Evolutionary conservation across 2,797 vertebrate genomes (phyloP), one percentile per base, ranked within the genome.

Genomic region (Neoniphon sammara): DNA sequence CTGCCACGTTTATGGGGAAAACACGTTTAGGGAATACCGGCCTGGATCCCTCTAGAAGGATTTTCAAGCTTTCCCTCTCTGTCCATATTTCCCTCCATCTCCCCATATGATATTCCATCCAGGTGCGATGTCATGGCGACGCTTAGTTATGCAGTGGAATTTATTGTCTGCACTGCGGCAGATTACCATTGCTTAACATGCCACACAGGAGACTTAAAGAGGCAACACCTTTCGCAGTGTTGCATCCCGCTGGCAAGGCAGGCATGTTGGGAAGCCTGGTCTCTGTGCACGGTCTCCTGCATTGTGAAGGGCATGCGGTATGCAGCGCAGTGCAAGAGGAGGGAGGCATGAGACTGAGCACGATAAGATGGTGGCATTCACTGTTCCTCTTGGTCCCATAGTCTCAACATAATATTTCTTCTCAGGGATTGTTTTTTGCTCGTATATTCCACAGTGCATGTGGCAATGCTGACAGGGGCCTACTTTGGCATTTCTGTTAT

Each of bases 141-240:
- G 81, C 85, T 90, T 89, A 88, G 91, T 93, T 93, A 92, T 94
- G 91, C 91, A 85, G 91, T 79, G 85, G 87, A 90, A 93, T 93
- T 91, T 92, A 91, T 92, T 93, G 91, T 91, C 92, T 93, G 91
- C 91, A 93, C 88, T 93, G 93, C 89, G 84, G 93, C 92, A 94
- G 92, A 94, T 94, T 93, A 93, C 89, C 87, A 85, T 90, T 91
- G 92, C 92, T 94, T 92, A 93, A 92, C 91, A 93, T 92, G 90
- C 91, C 87, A 89, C 92, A 88, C 91, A 89, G 85, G 91, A 91
- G 91, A 93, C 90, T 92, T 91, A 90, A 92, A 92, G 91, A 87
- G 88, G 86, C 88, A 92, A 91, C 81, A 87, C 85, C 87, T 91
- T 90, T 89, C 77, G 66, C 73, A 73, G 85, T 76, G 81, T 87